Conservation (phyloP, 2,888 invertebrate genomes). For the Eugnorisma glareosa region DNA sequence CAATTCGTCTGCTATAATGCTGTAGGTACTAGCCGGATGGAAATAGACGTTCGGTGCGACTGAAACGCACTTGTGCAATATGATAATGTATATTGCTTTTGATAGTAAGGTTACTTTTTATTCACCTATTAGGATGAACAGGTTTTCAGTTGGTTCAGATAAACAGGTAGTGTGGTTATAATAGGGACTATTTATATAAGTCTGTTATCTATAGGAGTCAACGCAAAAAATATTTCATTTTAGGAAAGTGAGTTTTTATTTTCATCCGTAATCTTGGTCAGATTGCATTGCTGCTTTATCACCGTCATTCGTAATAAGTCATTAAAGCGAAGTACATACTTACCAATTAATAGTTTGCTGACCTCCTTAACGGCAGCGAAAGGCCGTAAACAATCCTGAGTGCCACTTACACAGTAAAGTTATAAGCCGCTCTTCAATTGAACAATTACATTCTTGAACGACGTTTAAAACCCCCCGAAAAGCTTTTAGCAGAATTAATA, state of each 20-base stretch:
- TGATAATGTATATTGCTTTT: slow-evolving; percentile 6
- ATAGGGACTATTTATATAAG: background rate
- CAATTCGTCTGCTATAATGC: slow-evolving; percentile 45
- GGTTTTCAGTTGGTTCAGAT: background rate
- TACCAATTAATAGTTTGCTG: slow-evolving; percentile 64
- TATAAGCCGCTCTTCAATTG: slow-evolving; percentile 76
- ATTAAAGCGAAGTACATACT: slow-evolving; percentile 57
- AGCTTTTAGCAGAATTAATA: slow-evolving; percentile 83
- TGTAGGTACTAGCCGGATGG: slow-evolving; percentile 26
- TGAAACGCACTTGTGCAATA: slow-evolving; percentile 25
- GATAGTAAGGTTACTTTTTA: background rate
- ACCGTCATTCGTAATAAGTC: slow-evolving; percentile 48
- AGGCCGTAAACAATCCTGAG: slow-evolving; percentile 69
- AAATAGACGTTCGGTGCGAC: slow-evolving; percentile 27
- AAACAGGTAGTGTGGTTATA: background rate
- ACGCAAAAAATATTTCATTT: slow-evolving; percentile 2
- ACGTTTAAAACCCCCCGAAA: slow-evolving; percentile 76
- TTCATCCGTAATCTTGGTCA: slow-evolving; percentile 36
- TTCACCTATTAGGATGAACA: background rate
- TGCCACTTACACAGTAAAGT: slow-evolving; percentile 70
- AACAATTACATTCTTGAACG: slow-evolving; percentile 77
- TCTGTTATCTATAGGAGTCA: background rate
- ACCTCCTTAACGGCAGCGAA: slow-evolving; percentile 68
- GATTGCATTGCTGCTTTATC: slow-evolving; percentile 49
- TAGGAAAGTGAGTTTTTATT: slow-evolving; percentile 15